Conservation (phyloP, 1,140 invertebrate genomes). For the Drosophila mauritiana region DNA sequence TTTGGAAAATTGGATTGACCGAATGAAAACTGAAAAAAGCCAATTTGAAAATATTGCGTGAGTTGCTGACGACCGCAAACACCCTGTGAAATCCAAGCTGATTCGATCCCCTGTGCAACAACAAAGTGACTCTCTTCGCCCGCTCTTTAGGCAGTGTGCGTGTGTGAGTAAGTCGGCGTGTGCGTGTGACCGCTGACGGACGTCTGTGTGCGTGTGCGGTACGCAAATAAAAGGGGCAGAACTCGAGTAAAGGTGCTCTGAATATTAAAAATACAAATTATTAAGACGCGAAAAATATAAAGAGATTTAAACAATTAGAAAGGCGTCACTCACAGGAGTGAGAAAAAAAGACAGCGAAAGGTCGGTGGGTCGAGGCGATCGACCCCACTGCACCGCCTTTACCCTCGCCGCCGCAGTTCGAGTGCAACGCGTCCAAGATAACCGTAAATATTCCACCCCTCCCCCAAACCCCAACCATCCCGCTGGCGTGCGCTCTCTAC, state of each 20-base stretch:
- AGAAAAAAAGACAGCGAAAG: constrained; percentile 7
- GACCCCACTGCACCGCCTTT: constrained; percentile 25
- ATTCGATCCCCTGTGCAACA: constrained; percentile 53
- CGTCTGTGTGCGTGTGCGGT: constrained; percentile 61
- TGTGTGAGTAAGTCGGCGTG: constrained; percentile 34
- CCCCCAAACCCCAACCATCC: constrained; percentile 85
- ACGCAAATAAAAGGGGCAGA: constrained; percentile 23
- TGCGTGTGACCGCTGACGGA: constrained; percentile 8
- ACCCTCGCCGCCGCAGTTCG: constrained; percentile 43
- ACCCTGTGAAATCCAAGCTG: constrained; percentile 65
- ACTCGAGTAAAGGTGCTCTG: constrained; percentile 24
- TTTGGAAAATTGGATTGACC: constrained; percentile 6
- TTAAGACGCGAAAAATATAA: neutral
- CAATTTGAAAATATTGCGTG: constrained; percentile 65
- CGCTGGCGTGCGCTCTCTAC: constrained; percentile 85
- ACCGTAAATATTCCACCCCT: constrained; percentile 85
- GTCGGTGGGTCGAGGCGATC: constrained; percentile 51
- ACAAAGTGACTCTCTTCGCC: constrained; percentile 58
- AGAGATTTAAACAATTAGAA: constrained; percentile 5
- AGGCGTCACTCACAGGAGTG: neutral
- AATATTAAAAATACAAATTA: constrained; percentile 22
- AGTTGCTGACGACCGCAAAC: constrained; percentile 33
- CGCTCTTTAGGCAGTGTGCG: constrained; percentile 43
- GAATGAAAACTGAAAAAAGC: constrained; percentile 10
- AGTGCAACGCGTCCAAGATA: constrained; percentile 81